Percentiles rank a stretch among this genome's conserved stretches.
Conservation (phyloP, 1,140 invertebrate genomes). For the Ridgeia piscesae region DNA sequence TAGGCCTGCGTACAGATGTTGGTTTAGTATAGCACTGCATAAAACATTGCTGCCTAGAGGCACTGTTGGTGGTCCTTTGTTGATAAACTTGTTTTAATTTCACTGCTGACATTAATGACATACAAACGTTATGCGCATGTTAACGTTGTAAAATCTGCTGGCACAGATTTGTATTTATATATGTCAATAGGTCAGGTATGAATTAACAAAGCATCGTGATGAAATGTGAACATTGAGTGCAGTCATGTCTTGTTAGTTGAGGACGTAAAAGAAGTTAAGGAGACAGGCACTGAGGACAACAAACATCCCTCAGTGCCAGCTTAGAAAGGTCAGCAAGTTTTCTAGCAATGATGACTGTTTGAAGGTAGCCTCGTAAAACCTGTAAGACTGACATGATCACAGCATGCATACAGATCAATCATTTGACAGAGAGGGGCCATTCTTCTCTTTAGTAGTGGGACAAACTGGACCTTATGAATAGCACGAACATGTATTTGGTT, state of each 20-base stretch:
- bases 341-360: too few species aligned
- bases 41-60: neutral
- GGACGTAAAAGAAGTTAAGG: too few species aligned
- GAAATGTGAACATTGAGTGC: neutral
- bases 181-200: neutral
- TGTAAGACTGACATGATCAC: neutral
- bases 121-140: neutral
- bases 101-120: neutral
- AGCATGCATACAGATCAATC: neutral
- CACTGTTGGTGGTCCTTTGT: neutral
- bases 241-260: too few species aligned
- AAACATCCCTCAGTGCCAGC: too few species aligned
- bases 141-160: neutral
- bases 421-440: too few species aligned
- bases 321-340: too few species aligned
- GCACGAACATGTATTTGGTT: neutral
- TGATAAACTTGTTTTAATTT: neutral
- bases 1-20: neutral
- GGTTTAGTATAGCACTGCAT: neutral
- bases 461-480: too few species aligned
- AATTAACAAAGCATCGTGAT: neutral
- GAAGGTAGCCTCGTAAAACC: neutral
- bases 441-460: too few species aligned
- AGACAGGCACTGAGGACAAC: too few species aligned
- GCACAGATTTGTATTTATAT: neutral